phyloP scores from a whole-genome alignment of 2,888 invertebrate genomes.

The Branchellion lobata region DNA sequence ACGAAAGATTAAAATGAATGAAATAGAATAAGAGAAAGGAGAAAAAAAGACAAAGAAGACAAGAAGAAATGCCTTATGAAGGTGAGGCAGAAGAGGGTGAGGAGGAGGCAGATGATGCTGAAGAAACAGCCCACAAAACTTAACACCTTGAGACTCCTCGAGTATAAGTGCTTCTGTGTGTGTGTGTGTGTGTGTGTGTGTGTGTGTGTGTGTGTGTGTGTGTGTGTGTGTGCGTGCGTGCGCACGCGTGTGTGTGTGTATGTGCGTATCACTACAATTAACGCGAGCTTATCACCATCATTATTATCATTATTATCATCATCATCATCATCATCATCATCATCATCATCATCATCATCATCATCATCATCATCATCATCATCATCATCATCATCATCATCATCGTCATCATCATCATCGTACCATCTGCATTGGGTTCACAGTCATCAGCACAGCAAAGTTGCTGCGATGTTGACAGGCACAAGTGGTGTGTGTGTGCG shows the following conservation, averaged over 20 bases:
- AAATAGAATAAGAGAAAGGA: no score
- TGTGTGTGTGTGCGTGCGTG: no score
- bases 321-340: no score
- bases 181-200: no score
- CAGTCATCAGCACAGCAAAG: slow-evolving; percentile 3
- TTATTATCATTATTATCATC: neutral
- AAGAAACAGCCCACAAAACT: neutral
- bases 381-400: slow-evolving; percentile 1
- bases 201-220: no score
- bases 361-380: neutral
- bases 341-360: no score
- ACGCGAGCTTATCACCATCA: neutral
- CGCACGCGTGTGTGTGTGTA: no score
- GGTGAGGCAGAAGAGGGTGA: slow-evolving; percentile 54
- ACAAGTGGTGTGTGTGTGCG: neutral
- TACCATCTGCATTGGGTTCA: neutral
- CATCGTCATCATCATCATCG: slow-evolving; percentile 8
- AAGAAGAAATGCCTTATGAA: slow-evolving; percentile 53
- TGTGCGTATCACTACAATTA: no score
- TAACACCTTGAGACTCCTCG: no score
- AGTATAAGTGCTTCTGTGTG: no score
- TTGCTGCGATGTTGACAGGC: neutral
- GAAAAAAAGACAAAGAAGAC: neutral
- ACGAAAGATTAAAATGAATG: no score
- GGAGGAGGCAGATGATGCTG: neutral